Base-by-base conservation (phyloP, 1,140 invertebrate species). In the Proctacanthus coquilletti region DNA sequence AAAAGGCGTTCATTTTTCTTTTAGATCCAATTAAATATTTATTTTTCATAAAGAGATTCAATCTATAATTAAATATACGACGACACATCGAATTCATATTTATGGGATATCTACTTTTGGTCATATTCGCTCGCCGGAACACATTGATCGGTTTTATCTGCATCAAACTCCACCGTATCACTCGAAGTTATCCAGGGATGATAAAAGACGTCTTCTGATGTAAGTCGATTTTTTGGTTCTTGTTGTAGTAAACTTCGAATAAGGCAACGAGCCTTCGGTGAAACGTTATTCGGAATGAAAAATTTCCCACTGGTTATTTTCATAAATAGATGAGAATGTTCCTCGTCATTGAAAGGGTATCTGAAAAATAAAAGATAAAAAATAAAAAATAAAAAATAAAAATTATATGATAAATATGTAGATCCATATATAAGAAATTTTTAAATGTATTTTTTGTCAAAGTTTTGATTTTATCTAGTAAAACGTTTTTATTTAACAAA, bases 261-360 rank as follows among this genome's bases (percentile, higher is more conserved):
- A 11, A 93, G 63, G 58, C 84, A 91, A 47, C 80, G 76, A 13
- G 84, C 84, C 18, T 77, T 66, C 8, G 80, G 74, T 33, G 81
- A 83, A 23, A 92, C 56, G 49, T 70, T 74, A 41, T 89, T 84
- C 5, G 87, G 87, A 38, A 93, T 74, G 4, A 74, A 71, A 60
- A 81, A 93, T 47, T 80, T 76, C 1, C 86, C 86, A 32, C 81
- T 71, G 2, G 84, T 77, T 46, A 93, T 93, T 64, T 91, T 91
- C 18, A 77, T 74, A 56, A 94, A 92, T 14, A 93, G 66, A 19
- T 72, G 77, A 18, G 75, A 72, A 44, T 88, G 85, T 53, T 87
- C 84, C 2, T 73, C 73, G 58, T 92, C 88, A 61, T 88, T 88
- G 69, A 95, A 94, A 17, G 89, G 89, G 70, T 94, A 95, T 57